A percentile compares a stretch with the other conserved stretches of the same genome.
These are phyloP conservation scores for Bradysia coprophila DNA, from an alignment of 1,140 invertebrate genomes.

Conservation along the genomic window DNA sequence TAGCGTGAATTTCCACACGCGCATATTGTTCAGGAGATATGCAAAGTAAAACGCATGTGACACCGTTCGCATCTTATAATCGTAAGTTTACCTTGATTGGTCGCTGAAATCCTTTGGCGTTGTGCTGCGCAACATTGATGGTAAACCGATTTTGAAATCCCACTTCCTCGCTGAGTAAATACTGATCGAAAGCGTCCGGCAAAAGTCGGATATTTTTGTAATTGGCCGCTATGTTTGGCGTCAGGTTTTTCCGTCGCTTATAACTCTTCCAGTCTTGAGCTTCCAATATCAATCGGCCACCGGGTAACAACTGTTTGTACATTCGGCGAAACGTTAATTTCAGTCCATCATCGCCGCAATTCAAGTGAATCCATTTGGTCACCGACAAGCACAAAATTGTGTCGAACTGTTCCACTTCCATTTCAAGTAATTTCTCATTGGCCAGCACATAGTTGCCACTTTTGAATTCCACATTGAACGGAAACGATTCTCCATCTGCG, in stretches of 20 bases:
- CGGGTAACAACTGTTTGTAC: conserved; percentile 70
- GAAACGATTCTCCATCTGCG: conserved; percentile 7
- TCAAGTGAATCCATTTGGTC: conserved; percentile 97
- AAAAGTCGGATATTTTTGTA: conserved; percentile 68
- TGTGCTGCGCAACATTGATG: conserved; percentile 62
- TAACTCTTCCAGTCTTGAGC: conserved; percentile 86
- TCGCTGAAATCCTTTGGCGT: conserved; percentile 70
- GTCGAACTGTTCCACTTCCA: conserved; percentile 79
- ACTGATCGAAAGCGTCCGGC: conserved; percentile 75
- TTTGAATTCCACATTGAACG: conserved; percentile 14
- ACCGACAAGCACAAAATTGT: conserved; percentile 86
- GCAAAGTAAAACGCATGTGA: too few species aligned
- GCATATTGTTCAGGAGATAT: too few species aligned
- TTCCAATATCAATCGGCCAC: conserved; percentile 82
- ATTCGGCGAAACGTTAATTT: conserved; percentile 83
- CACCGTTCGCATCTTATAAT: too few species aligned
- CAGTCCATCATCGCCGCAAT: conserved; percentile 89
- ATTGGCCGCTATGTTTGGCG: conserved; percentile 52
- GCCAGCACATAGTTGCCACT: conserved; percentile 86
- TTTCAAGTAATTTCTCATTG: conserved; percentile 57
- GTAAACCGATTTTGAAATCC: conserved; percentile 74
- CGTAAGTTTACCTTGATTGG: conserved; percentile 78
- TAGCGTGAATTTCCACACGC: too few species aligned
- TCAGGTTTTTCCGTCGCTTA: conserved; percentile 67
- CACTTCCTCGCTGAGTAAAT: conserved; percentile 67